Evolutionary conservation across 1,140 invertebrate genomes (phyloP).

Genomic region (Apis cerana): DNA sequence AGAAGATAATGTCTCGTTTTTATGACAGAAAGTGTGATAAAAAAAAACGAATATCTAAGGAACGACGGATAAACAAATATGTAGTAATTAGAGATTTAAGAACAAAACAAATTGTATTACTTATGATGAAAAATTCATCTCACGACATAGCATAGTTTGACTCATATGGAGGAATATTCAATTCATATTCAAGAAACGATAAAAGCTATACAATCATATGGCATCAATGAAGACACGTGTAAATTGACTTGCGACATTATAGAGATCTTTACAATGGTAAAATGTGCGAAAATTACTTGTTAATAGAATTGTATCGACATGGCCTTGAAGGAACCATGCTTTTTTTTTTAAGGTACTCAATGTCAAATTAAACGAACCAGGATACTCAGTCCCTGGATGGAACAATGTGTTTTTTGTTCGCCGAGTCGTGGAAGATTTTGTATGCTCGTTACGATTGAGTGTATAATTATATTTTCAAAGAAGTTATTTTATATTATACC

Average conservation of each 20-base stretch:
- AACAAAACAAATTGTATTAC: background rate
- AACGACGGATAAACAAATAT: background rate
- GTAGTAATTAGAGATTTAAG: background rate
- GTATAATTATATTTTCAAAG: conserved; percentile 6
- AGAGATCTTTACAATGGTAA: conserved; percentile 36
- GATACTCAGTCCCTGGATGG: background rate
- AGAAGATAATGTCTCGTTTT: background rate
- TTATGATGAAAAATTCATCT: background rate
- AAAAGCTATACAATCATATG: too few relatives aligned
- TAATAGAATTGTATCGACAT: conserved; percentile 22
- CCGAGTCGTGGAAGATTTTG: background rate
- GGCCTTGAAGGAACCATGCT: conserved; percentile 37
- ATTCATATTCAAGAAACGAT: conserved; percentile 8
- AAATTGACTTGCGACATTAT: conserved; percentile 43
- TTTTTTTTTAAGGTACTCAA: conserved; percentile 17
- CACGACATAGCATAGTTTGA: background rate
- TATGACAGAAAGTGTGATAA: too few relatives aligned
- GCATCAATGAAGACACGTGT: conserved; percentile 41
- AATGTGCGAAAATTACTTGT: conserved; percentile 54
- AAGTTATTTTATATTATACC: background rate
- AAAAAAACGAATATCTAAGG: too few relatives aligned
- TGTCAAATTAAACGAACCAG: conserved; percentile 9
- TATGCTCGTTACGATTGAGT: background rate
- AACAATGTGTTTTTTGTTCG: conserved; percentile 23
- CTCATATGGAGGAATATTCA: background rate